A percentile compares a stretch with the other conserved stretches of the same genome.
phyloP scores from a whole-genome alignment of 2,113 vertebrate species.

The Protobothrops mucrosquamatus region DNA sequence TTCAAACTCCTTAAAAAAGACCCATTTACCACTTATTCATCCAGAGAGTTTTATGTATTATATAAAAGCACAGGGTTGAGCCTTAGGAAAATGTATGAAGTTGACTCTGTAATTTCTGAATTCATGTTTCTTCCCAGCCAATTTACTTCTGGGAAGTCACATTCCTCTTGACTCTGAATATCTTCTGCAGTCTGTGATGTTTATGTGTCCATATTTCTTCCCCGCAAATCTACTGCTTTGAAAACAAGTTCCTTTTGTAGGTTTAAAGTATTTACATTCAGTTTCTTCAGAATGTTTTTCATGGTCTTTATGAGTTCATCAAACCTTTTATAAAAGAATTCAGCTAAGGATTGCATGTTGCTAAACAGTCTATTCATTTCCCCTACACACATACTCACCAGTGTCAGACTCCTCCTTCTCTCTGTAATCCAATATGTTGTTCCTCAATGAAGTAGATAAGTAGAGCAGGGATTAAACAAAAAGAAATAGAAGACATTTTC shows the following conservation, averaged over 20 bases:
- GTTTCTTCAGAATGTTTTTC: neutral
- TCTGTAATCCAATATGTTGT: neutral
- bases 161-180: neutral
- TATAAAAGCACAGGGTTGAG: neutral
- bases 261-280: neutral
- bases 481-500: too few relatives aligned
- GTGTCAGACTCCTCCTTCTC: neutral
- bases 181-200: neutral
- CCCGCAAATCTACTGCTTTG: neutral
- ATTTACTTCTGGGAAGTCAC: neutral
- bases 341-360: neutral
- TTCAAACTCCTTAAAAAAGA: neutral
- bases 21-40: neutral
- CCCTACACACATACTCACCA: neutral
- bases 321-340: neutral
- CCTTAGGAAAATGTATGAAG: neutral
- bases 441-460: too few relatives aligned
- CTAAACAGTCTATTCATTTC: neutral
- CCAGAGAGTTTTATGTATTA: neutral
- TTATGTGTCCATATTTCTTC: neutral
- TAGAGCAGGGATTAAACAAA: too few relatives aligned
- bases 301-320: neutral
- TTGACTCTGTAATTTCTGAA: neutral
- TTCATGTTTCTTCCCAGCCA: neutral
- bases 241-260: neutral